Base-by-base conservation (phyloP, 1,140 invertebrate genomes). In the Leptopilina boulardi region DNA sequence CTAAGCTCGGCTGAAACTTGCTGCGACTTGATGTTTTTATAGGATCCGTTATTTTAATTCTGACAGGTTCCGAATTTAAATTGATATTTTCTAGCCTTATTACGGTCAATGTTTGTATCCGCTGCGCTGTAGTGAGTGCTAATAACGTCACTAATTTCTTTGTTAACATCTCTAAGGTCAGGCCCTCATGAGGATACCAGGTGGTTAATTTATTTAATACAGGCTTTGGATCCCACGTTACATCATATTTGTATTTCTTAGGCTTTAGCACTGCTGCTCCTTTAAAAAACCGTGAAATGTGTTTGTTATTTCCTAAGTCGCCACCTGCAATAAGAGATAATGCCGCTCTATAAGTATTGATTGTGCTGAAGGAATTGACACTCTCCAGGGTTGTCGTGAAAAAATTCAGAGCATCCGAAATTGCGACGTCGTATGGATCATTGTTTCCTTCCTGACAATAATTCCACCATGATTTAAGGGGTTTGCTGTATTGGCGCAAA, bases 141-240 rank as follows among this genome's bases (percentile, higher is more conserved):
- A 84, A 71, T 1, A 76, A 23, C 26, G 47, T 30, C 6, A 66
- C 54, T 38, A 75, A 18, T 38, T 59, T 75, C 0, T 2, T 6
- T 3, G 73, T 23, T 8, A 75, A 21, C 2, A 26, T 26, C 42
- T n/a, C 5, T 30, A 59, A 34, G 18, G 15, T 21, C 18, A 71
- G 19, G 13, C 26, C n/a, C 23, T 71, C 59, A n/a, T 38, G 34
- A n/a, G 23, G 41, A 38, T 71, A 15, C 34, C 13, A 71, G 15
- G n/a, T 10, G 8, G 18, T 6, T 5, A 71, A 2, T 15, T 71
- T 8, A 23, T 56, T 23, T 18, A 73, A 51, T 10, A 73, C 71
- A 8, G 9, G 18, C 3, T 18, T 21, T 15, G 42, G 21, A 21
- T 73, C 71, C 71, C 42, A 73, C n/a, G n/a, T n/a, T n/a, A n/a